Percentiles rank a stretch among this genome's conserved stretches.
phyloP scores from a whole-genome alignment of 2,113 vertebrate species.

The Aviceda subcristata region DNA sequence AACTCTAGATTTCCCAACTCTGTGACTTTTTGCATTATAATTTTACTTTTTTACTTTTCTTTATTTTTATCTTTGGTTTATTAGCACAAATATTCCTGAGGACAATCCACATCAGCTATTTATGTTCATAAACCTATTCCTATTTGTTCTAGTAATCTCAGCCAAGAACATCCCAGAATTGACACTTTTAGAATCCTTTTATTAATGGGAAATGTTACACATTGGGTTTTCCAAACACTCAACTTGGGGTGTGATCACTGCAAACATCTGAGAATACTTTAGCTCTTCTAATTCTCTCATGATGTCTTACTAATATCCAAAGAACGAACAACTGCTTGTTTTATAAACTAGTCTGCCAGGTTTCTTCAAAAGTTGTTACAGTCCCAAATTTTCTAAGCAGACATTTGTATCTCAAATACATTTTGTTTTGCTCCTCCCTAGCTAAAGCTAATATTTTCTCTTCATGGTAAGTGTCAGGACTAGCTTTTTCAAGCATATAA shows the following conservation, averaged over 20 bases:
- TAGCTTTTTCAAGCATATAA: not conserved
- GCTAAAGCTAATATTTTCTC: not conserved
- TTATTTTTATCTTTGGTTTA: not conserved
- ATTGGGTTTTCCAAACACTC: conserved; percentile 67
- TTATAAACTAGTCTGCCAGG: conserved; percentile 45
- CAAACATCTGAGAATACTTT: conserved; percentile 75
- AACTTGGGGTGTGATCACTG: conserved; percentile 43
- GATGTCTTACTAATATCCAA: conserved; percentile 67
- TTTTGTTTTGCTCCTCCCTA: conserved; percentile 13
- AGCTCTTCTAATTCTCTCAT: conserved; percentile 70
- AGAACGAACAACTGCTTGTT: conserved; percentile 52
- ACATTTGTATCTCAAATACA: not conserved
- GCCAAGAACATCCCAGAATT: conserved; percentile 68
- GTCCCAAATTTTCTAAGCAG: not conserved
- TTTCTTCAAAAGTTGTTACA: conserved; percentile 60
- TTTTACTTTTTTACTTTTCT: not conserved
- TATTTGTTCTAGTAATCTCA: conserved; percentile 35
- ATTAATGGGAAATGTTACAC: conserved; percentile 74
- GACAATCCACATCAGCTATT: conserved; percentile 61
- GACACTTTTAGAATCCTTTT: conserved; percentile 69
- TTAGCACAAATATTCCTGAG: conserved; percentile 33
- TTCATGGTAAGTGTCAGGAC: not conserved
- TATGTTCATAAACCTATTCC: conserved; percentile 54
- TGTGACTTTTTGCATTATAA: not conserved
- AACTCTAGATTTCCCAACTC: not conserved